These are phyloP conservation scores for Cremastobaeus sp. DNA, from an alignment of 2,888 invertebrate genomes.

Conservation along the genomic window DNA sequence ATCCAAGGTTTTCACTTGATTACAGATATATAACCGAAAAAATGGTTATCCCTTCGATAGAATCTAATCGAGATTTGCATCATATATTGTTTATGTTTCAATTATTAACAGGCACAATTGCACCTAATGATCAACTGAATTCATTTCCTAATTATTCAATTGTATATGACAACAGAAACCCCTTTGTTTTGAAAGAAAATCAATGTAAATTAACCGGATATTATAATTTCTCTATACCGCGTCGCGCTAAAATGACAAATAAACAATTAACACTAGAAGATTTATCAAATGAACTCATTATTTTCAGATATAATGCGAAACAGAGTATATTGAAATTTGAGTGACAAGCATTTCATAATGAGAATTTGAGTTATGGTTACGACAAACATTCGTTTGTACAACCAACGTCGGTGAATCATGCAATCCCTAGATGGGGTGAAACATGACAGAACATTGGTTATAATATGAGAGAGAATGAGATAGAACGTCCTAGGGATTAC, in stretches of 20 bases:
- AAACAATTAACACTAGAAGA: no score
- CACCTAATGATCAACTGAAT: background rate
- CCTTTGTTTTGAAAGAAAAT: background rate
- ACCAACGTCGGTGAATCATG: no score
- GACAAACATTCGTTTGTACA: no score
- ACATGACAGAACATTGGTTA: no score
- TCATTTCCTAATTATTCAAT: background rate
- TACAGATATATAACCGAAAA: constrained; percentile 1
- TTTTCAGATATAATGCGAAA: no score
- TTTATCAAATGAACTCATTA: no score
- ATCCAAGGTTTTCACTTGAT: constrained; percentile 10
- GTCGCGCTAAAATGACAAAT: background rate
- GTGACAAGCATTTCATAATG: no score
- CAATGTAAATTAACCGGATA: background rate
- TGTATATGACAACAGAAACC: background rate
- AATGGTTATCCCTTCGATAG: background rate
- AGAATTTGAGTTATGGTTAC: no score
- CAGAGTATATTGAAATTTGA: no score
- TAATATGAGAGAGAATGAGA: no score
- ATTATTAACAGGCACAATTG: background rate
- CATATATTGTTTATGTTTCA: constrained; percentile 1
- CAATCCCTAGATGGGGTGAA: no score
- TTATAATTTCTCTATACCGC: background rate
- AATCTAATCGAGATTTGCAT: background rate
- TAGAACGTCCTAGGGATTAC: no score